Percentiles rank a stretch among this genome's conserved stretches.
These are phyloP conservation scores for Campoplex capitator DNA, from an alignment of 2,888 invertebrate genomes.

Conservation along the genomic window DNA sequence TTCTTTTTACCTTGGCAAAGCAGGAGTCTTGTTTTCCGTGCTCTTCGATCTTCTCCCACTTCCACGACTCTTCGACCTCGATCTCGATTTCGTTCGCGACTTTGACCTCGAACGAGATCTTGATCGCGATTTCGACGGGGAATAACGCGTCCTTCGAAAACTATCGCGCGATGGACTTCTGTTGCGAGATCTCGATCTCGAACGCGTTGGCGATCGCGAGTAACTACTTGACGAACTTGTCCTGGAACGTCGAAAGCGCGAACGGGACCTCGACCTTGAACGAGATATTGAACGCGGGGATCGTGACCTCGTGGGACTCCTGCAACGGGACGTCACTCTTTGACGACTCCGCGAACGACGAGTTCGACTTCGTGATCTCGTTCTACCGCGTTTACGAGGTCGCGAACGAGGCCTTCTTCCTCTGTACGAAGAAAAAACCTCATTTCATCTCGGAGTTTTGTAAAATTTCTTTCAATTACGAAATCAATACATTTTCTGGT, in stretches of 20 bases:
- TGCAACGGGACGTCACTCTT: constrained; percentile 73
- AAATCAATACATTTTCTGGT: background rate
- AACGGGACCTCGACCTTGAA: constrained; percentile 74
- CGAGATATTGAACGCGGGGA: constrained; percentile 75
- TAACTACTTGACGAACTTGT: constrained; percentile 79
- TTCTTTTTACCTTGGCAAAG: constrained; percentile 81
- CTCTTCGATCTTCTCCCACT: constrained; percentile 81
- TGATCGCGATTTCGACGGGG: constrained; percentile 79
- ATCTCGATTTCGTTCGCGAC: constrained; percentile 78
- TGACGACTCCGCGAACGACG: constrained; percentile 77
- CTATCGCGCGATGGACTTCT: constrained; percentile 80
- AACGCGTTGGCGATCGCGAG: constrained; percentile 78
- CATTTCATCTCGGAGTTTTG: background rate
- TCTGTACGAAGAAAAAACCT: constrained; percentile 58
- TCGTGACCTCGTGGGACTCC: constrained; percentile 80
- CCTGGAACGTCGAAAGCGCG: constrained; percentile 75
- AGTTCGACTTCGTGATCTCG: constrained; percentile 80
- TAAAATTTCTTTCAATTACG: background rate
- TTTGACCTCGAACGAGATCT: constrained; percentile 80
- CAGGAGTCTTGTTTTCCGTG: constrained; percentile 79
- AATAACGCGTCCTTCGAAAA: constrained; percentile 78
- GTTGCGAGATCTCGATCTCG: constrained; percentile 79
- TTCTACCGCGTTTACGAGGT: constrained; percentile 80
- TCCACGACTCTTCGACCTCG: constrained; percentile 79
- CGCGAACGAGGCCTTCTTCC: constrained; percentile 77